phyloP scores from a whole-genome alignment of 2,888 invertebrate genomes.

The Drosophila anomalata region DNA sequence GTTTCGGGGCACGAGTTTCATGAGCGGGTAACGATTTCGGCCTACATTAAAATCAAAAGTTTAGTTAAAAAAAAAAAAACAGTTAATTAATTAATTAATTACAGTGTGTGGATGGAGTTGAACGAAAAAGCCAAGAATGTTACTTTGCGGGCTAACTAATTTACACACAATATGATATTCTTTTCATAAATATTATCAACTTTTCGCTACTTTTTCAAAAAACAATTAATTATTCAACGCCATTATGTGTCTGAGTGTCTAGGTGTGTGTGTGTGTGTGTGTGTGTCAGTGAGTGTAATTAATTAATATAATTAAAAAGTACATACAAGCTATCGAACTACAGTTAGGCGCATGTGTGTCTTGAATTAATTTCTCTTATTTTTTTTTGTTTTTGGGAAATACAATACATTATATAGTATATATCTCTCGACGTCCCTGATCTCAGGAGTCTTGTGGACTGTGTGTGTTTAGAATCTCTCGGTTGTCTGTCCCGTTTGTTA shows the following conservation, averaged over 20 bases:
- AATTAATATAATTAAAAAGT: slow-evolving; percentile 74
- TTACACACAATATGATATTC: slow-evolving; percentile 20
- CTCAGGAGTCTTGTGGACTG: slow-evolving; percentile 9
- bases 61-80: slow-evolving; percentile 14
- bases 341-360: slow-evolving; percentile 48
- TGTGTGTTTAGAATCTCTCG: slow-evolving; percentile 32
- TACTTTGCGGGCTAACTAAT: slow-evolving; percentile 12
- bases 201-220: slow-evolving; percentile 8
- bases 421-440: slow-evolving; percentile 6
- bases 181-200: slow-evolving; percentile 41
- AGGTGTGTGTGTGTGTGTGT: slow-evolving; percentile 19
- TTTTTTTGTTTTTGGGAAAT: slow-evolving; percentile 7
- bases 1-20: background rate
- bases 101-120: slow-evolving; percentile 10
- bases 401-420: slow-evolving; percentile 17
- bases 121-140: slow-evolving; percentile 15
- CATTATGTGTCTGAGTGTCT: slow-evolving; percentile 11
- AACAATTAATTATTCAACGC: slow-evolving; percentile 15
- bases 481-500: slow-evolving; percentile 16
- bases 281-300: slow-evolving; percentile 54
- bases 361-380: slow-evolving; percentile 9
- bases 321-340: slow-evolving; percentile 65
- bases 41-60: slow-evolving; percentile 21
- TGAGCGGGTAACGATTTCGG: slow-evolving; percentile 1
- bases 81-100: slow-evolving; percentile 17